Percentiles rank a stretch among this genome's conserved stretches.
Evolutionary conservation across 2,888 invertebrate genomes (phyloP).

Genomic region (Lottia gigantea): DNA sequence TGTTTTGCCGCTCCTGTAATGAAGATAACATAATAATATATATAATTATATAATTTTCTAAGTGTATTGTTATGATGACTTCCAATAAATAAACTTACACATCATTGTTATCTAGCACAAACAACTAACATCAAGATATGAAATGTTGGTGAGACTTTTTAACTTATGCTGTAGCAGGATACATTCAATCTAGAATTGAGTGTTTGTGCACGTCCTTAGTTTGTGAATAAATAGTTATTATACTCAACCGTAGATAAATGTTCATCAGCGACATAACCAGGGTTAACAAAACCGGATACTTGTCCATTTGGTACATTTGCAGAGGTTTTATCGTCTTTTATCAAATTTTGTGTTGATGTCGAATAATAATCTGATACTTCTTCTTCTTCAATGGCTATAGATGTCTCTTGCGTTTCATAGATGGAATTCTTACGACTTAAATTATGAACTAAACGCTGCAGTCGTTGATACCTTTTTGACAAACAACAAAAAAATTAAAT

Average conservation of each 20-base stretch:
- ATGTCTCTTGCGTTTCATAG: slow-evolving; percentile 3
- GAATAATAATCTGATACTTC: not conserved
- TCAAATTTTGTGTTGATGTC: not conserved
- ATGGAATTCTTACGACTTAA: slow-evolving; percentile 1
- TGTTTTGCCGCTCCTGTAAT: too few species aligned
- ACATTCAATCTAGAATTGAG: too few species aligned
- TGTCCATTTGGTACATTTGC: not conserved
- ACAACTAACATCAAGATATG: too few species aligned
- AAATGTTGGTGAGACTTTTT: too few species aligned
- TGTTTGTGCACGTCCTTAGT: too few species aligned
- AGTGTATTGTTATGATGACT: too few species aligned
- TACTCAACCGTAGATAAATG: not conserved
- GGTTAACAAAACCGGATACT: not conserved
- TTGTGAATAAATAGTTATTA: not conserved
- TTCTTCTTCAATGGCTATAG: not conserved
- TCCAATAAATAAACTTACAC: too few species aligned
- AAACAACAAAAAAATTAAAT: too few species aligned
- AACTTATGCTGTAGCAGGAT: too few species aligned
- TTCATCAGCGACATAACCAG: not conserved
- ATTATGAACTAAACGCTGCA: not conserved
- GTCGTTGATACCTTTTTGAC: not conserved
- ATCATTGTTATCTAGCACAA: too few species aligned
- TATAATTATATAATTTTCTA: too few species aligned
- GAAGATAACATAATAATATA: too few species aligned
- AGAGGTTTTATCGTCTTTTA: not conserved